phyloP scores from a whole-genome alignment of 2,888 invertebrate genomes.

The Cheilosia vernalis region DNA sequence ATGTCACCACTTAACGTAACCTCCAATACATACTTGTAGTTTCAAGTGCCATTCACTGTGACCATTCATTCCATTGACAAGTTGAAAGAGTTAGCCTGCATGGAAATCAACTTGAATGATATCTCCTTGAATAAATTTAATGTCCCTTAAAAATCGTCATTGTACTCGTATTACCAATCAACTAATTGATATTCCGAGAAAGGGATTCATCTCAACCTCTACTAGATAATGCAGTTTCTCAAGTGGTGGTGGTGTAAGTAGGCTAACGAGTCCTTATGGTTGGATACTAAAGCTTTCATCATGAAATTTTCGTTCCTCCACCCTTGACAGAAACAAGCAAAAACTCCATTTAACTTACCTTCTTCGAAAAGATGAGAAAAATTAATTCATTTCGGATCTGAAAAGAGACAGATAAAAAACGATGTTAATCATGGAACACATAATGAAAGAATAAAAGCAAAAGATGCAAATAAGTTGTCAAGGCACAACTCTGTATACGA shows the following conservation, averaged over 20 bases:
- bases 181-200: not conserved
- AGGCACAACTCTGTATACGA: no score
- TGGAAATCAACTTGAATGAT: no score
- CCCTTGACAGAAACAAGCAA: not conserved
- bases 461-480: slow-evolving; percentile 31
- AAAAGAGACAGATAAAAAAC: slow-evolving; percentile 11
- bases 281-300: slow-evolving; percentile 5
- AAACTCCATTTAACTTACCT: slow-evolving; percentile 46
- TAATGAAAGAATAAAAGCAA: slow-evolving; percentile 10
- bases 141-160: no score
- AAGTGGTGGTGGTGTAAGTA: not conserved
- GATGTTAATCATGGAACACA: slow-evolving; percentile 15
- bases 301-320: not conserved
- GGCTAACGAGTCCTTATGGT: slow-evolving; percentile 11
- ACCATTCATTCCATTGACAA: not conserved
- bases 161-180: not conserved
- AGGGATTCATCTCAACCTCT: not conserved
- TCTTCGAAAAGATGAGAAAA: slow-evolving; percentile 54
- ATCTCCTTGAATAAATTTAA: no score
- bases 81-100: not conserved
- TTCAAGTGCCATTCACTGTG: not conserved
- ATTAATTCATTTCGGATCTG: slow-evolving; percentile 63
- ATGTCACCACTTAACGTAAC: not conserved
- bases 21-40: not conserved
- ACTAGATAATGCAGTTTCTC: not conserved